A percentile compares a stretch with the other conserved stretches of the same genome.
These are phyloP conservation scores for Drosophila barbarae DNA, from an alignment of 2,888 invertebrate genomes.

Conservation along the genomic window DNA sequence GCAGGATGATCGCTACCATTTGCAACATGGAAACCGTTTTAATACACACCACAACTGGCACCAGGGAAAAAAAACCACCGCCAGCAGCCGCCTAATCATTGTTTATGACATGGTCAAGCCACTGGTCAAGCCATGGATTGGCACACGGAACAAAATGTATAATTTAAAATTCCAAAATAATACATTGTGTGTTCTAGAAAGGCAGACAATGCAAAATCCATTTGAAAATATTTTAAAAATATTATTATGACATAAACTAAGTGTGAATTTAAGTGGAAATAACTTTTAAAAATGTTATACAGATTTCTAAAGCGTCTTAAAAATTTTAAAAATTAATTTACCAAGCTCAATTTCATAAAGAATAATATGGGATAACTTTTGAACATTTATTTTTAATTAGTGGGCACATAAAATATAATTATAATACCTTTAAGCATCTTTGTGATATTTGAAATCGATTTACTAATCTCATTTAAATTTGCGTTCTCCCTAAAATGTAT, in stretches of 20 bases:
- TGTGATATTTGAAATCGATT: neutral
- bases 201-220: neutral
- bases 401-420: no score
- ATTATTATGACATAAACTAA: neutral
- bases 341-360: neutral
- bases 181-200: neutral
- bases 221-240: neutral
- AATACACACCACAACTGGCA: conserved; percentile 50
- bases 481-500: neutral
- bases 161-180: neutral
- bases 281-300: no score
- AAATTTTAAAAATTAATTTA: neutral
- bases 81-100: conserved; percentile 62
- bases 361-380: neutral
- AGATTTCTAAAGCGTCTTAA: no score
- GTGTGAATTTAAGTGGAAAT: no score
- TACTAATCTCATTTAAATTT: neutral
- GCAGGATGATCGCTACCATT: conserved; percentile 35
- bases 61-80: conserved; percentile 30
- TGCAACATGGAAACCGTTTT: conserved; percentile 62
- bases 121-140: conserved; percentile 15
- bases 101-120: conserved; percentile 63
- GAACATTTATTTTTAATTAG: no score
- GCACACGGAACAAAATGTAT: conserved; percentile 1
- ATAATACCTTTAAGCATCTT: no score